These are phyloP conservation scores for Furcifer pardalis DNA, from an alignment of 2,797 vertebrate species.

Conservation along the genomic window DNA sequence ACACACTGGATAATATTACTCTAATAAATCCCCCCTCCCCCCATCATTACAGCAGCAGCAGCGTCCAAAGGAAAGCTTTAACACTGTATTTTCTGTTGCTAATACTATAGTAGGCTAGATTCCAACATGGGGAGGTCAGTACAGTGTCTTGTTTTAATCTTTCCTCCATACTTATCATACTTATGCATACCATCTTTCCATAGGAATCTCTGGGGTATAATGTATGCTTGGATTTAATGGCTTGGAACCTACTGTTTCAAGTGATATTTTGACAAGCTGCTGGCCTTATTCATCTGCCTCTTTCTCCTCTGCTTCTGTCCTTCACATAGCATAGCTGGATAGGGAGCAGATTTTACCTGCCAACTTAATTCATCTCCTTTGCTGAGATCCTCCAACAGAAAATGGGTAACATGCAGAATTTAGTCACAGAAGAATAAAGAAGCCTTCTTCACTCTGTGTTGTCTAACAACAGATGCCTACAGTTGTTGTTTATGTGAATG, in stretches of 20 bases:
- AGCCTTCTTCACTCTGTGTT: neutral
- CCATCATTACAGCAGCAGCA: constrained; percentile 28
- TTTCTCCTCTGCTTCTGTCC: neutral
- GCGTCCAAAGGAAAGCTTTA: neutral
- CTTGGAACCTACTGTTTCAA: constrained; percentile 55
- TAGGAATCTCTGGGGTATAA: constrained; percentile 43
- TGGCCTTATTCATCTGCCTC: constrained; percentile 22
- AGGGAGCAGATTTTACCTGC: constrained; percentile 27
- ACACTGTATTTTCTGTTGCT: constrained; percentile 19
- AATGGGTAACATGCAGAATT: constrained; percentile 14
- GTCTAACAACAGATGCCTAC: neutral
- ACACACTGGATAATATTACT: neutral
- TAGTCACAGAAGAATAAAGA: neutral
- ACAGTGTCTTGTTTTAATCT: constrained; percentile 50
- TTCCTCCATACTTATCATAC: constrained; percentile 13
- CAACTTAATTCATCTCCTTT: constrained; percentile 17
- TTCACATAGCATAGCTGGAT: constrained; percentile 10
- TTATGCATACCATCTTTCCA: constrained; percentile 26
- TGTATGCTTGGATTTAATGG: constrained; percentile 49
- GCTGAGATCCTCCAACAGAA: neutral
- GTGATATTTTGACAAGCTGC: constrained; percentile 49
- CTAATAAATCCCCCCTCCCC: constrained; percentile 15
- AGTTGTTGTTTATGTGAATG: constrained; percentile 1
- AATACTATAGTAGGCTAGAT: neutral
- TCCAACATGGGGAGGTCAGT: constrained; percentile 40